phyloP scores from a whole-genome alignment of 1,140 invertebrate species.

The Ceratosolen fusciceps region DNA sequence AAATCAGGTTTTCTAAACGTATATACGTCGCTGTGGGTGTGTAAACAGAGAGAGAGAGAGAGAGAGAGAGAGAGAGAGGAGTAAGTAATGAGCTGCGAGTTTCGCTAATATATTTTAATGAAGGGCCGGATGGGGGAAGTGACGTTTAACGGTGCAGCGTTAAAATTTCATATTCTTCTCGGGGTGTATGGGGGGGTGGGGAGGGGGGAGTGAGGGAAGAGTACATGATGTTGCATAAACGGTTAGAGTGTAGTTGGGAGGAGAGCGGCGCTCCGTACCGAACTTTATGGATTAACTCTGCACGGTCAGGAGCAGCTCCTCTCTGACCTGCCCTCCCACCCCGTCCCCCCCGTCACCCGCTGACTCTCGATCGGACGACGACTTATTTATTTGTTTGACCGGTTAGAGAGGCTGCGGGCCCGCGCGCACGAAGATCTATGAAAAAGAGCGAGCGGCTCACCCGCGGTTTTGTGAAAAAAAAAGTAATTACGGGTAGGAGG shows the following conservation, averaged over 20 bases:
- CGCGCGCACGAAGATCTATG: conserved; percentile 1
- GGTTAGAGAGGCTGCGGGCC: conserved; percentile 8
- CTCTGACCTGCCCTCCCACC: too few relatives aligned
- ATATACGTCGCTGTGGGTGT: too few relatives aligned
- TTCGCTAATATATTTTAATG: too few relatives aligned
- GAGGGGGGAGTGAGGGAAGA: too few relatives aligned
- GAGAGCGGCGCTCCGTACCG: neutral
- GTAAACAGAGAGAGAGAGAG: too few relatives aligned
- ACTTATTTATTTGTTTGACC: conserved; percentile 9
- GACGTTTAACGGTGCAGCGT: neutral
- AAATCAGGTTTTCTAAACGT: too few relatives aligned
- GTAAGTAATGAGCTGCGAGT: too few relatives aligned
- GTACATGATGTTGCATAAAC: neutral
- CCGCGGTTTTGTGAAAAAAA: conserved; percentile 17
- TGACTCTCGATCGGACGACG: conserved; percentile 13
- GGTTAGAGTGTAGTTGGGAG: neutral
- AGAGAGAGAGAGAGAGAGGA: neutral
- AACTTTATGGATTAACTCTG: neutral
- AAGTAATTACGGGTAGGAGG: conserved; percentile 27
- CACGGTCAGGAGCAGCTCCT: too few relatives aligned
- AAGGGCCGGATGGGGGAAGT: too few relatives aligned
- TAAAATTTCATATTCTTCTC: conserved; percentile 35
- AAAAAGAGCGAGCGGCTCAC: conserved; percentile 22
- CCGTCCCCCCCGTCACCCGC: too few relatives aligned
- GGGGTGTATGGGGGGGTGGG: too few relatives aligned